phyloP scores from a whole-genome alignment of 2,888 invertebrate species.

The Drosophila birchii region DNA sequence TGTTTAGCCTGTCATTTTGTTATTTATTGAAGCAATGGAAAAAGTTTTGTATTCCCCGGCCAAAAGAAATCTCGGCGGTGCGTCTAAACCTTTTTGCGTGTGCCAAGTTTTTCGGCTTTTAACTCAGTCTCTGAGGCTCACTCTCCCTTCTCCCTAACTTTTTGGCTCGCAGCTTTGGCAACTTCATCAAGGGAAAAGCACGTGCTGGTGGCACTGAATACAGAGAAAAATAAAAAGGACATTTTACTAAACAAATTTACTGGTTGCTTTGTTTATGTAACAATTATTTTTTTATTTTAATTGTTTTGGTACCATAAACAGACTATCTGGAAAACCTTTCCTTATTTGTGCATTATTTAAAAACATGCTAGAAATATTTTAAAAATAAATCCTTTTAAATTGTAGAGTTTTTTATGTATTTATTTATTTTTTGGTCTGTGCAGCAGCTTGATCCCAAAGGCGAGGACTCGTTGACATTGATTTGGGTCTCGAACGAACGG shows the following conservation, averaged over 20 bases:
- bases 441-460: conserved; percentile 8
- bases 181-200: conserved; percentile 70
- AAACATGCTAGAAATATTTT: neutral
- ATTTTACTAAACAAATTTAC: too few relatives aligned
- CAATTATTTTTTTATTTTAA: neutral
- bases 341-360: neutral
- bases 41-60: conserved; percentile 51
- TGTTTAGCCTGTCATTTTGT: conserved; percentile 56
- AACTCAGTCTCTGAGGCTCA: conserved; percentile 45
- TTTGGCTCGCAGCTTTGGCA: conserved; percentile 42
- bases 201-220: conserved; percentile 45
- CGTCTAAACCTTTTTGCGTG: conserved; percentile 66
- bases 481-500: conserved; percentile 59
- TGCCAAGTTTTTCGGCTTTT: conserved; percentile 73
- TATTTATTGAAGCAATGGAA: conserved; percentile 63
- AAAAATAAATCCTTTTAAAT: neutral
- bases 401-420: neutral
- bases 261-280: too few relatives aligned
- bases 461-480: conserved; percentile 67
- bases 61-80: conserved; percentile 57
- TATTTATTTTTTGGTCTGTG: neutral
- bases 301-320: neutral
- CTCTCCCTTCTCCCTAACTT: conserved; percentile 1
- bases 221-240: neutral
- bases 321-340: neutral